Conservation (phyloP, 1,140 invertebrate genomes). For the Latrodectus geometricus region DNA sequence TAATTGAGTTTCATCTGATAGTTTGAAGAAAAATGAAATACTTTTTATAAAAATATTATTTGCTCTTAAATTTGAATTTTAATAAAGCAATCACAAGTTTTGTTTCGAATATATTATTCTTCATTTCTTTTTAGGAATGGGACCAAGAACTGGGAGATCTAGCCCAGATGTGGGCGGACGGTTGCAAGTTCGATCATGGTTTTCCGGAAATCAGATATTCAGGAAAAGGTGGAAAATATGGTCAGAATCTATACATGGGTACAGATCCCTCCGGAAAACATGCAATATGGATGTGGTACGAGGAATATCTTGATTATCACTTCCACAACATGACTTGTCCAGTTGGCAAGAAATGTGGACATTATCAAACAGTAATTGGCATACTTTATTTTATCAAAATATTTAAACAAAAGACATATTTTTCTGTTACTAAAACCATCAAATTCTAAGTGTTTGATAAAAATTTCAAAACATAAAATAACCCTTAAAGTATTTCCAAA, state of each 20-base stretch:
- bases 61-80: no score
- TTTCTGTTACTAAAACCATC: no score
- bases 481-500: no score
- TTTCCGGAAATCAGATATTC: neutral
- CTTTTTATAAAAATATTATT: no score
- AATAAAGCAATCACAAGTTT: no score
- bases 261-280: constrained; percentile 11
- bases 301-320: constrained; percentile 39
- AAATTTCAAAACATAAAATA: no score
- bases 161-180: constrained; percentile 22
- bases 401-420: no score
- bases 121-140: constrained; percentile 36
- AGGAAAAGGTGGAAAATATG: neutral
- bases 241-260: constrained; percentile 41
- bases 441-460: no score
- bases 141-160: constrained; percentile 26
- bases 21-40: no score
- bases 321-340: neutral
- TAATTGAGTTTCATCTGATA: no score
- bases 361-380: constrained; percentile 28
- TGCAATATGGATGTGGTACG: constrained; percentile 28
- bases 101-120: neutral
- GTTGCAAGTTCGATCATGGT: constrained; percentile 24
- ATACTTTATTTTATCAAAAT: no score
- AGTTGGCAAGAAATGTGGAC: constrained; percentile 16